These are phyloP conservation scores for Isotomurus palustris DNA, from an alignment of 2,888 invertebrate genomes.

Conservation along the genomic window DNA sequence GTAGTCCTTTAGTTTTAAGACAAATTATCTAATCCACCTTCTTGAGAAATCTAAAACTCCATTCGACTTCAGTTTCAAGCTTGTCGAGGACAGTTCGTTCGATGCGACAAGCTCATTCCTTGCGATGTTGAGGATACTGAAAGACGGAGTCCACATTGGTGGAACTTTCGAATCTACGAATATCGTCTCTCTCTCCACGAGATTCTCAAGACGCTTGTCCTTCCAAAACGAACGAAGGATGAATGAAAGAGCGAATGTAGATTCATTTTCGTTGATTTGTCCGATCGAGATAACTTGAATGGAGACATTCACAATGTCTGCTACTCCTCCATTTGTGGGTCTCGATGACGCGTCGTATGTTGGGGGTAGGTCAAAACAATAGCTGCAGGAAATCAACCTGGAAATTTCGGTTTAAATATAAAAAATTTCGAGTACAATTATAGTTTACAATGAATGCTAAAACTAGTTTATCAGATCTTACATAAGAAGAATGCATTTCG, in stretches of 20 bases:
- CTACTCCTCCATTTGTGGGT: conserved; percentile 39
- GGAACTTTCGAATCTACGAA: conserved; percentile 25
- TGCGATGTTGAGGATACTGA: conserved; percentile 30
- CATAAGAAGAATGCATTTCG: no score
- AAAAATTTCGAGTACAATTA: no score
- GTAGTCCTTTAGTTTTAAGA: background rate
- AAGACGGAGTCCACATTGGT: conserved; percentile 38
- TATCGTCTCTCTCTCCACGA: conserved; percentile 29
- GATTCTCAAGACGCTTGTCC: conserved; percentile 28
- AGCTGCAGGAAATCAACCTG: background rate
- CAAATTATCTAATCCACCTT: background rate
- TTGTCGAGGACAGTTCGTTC: conserved; percentile 11
- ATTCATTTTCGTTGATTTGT: conserved; percentile 25
- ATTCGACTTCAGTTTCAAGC: conserved; percentile 18
- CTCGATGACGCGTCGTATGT: conserved; percentile 32
- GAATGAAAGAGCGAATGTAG: conserved; percentile 34
- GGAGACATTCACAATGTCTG: conserved; percentile 40
- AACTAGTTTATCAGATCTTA: no score
- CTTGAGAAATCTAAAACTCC: conserved; percentile 20
- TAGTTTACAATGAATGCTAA: no score
- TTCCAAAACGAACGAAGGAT: conserved; percentile 37
- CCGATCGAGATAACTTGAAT: conserved; percentile 30
- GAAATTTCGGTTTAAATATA: no score
- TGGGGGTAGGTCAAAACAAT: conserved; percentile 20
- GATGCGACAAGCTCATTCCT: conserved; percentile 10